Percentiles rank a stretch among this genome's conserved stretches.
These are phyloP conservation scores for Cantharis nigra DNA, from an alignment of 2,888 invertebrate genomes.

Conservation along the genomic window DNA sequence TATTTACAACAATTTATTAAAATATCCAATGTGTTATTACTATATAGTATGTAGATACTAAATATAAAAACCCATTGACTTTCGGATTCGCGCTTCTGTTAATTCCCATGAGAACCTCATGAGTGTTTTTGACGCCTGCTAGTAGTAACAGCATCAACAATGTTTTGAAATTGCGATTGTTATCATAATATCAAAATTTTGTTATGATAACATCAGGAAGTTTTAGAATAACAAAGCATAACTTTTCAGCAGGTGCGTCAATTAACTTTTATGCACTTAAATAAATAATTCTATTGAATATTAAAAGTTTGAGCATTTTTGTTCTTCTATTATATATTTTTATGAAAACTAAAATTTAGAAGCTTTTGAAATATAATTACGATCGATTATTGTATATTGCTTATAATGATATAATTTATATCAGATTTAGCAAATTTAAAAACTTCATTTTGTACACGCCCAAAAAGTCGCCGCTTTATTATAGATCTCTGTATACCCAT, in stretches of 20 bases:
- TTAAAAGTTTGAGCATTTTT: too few species aligned
- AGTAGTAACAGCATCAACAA: slow-evolving; percentile 26
- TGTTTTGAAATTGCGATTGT: slow-evolving; percentile 19
- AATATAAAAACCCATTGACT: background rate
- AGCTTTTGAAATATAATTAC: too few species aligned
- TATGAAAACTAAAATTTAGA: too few species aligned
- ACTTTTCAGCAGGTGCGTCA: background rate
- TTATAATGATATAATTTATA: too few species aligned
- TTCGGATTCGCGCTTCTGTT: slow-evolving; percentile 11
- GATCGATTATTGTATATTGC: too few species aligned
- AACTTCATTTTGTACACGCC: too few species aligned
- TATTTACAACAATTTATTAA: too few species aligned
- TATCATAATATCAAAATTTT: slow-evolving; percentile 19
- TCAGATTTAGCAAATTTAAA: too few species aligned
- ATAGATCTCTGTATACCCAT: too few species aligned
- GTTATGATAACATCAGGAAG: slow-evolving; percentile 32
- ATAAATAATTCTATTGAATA: background rate
- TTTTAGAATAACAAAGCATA: background rate
- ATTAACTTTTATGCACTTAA: background rate
- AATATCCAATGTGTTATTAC: background rate
- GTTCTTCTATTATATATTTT: too few species aligned
- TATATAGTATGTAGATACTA: background rate
- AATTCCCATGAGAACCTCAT: slow-evolving; percentile 31
- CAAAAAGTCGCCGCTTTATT: too few species aligned
- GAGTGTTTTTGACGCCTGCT: slow-evolving; percentile 31